Evolutionary conservation across 1,140 invertebrate genomes (phyloP), one percentile per base, ranked within the genome.

Genomic region (Anastrepha obliqua): DNA sequence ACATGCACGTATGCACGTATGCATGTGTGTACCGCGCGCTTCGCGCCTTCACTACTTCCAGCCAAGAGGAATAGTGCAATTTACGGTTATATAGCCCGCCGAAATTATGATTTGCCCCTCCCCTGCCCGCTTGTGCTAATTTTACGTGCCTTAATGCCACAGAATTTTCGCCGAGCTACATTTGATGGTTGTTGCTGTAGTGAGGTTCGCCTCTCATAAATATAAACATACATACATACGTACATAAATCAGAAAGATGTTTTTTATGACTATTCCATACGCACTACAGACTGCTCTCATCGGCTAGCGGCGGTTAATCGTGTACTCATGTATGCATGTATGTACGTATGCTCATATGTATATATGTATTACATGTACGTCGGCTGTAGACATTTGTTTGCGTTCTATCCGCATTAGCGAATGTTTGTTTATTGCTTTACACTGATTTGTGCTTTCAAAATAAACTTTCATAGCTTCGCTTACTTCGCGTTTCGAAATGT

Each of bases 221-320:
- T 3, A n/a, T 4, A 29, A 29, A 29, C 29, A 29, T 1, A 29
- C 29, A 29, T 29, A 29, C 29, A 1, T 29, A 29, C 29, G 29
- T 11, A 29, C 47, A 55, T 81, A 81, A 81, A 55, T 81, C 47
- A 81, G 4, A 15, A n/a, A 20, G 55, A 81, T 81, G 74, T 55
- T 44, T 47, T 62, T 62, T 62, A 62, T 9, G 60, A 17, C 60
- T 11, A 29, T 29, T 29, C 29, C 29, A 29, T 29, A 29, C 29
- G 29, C 29, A 29, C 1, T 0, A 29, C 29, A 29, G 29, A 29
- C 29, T 29, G 29, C 29, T 29, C 29, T 29, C 29, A 29, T 0
- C 29, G 29, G 29, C 29, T 29, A 29, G 29, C 29, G 0, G 29
- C 29, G 29, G 29, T 29, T 1, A 1, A 0, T 29, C 29, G 29